These are phyloP conservation scores for Tupiocoris notatus DNA, from an alignment of 2,888 invertebrate genomes.

Conservation along the genomic window DNA sequence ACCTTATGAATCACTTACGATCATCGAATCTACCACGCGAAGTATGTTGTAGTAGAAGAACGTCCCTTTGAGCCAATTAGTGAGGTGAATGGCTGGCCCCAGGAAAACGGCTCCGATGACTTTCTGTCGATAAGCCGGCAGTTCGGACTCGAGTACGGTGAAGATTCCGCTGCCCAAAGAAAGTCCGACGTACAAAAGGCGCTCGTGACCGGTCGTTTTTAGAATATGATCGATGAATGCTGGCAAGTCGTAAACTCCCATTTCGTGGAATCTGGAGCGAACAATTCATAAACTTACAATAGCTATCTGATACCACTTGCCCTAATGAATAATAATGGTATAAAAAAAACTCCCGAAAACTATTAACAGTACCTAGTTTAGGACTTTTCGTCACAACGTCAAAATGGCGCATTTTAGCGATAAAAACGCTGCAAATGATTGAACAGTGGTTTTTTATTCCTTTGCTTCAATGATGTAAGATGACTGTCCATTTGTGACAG, in stretches of 20 bases:
- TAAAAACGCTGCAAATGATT: too few relatives aligned
- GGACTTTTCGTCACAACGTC: too few relatives aligned
- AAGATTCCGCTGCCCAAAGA: conserved; percentile 85
- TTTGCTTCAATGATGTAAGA: too few relatives aligned
- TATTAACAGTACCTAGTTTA: too few relatives aligned
- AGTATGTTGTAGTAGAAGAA: conserved; percentile 35
- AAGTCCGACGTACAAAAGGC: conserved; percentile 79
- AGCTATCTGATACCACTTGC: too few relatives aligned
- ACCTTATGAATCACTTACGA: too few relatives aligned
- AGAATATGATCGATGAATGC: conserved; percentile 74
- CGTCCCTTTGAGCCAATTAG: conserved; percentile 18
- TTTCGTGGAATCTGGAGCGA: conserved; percentile 78
- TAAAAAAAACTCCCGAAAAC: too few relatives aligned
- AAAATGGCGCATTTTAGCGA: too few relatives aligned
- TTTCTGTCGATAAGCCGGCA: conserved; percentile 67
- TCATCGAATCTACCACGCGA: conserved; percentile 24
- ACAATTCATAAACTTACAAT: too few relatives aligned
- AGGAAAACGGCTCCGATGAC: conserved; percentile 59
- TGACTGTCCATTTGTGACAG: too few relatives aligned
- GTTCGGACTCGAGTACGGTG: conserved; percentile 67
- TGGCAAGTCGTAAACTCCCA: conserved; percentile 82
- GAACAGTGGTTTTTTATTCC: too few relatives aligned
- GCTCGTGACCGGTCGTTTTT: conserved; percentile 56
- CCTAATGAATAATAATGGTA: too few relatives aligned
- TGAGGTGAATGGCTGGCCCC: conserved; percentile 68